Base-by-base conservation (phyloP, 2,113 vertebrate genomes). In the Chrysochloris asiatica region DNA sequence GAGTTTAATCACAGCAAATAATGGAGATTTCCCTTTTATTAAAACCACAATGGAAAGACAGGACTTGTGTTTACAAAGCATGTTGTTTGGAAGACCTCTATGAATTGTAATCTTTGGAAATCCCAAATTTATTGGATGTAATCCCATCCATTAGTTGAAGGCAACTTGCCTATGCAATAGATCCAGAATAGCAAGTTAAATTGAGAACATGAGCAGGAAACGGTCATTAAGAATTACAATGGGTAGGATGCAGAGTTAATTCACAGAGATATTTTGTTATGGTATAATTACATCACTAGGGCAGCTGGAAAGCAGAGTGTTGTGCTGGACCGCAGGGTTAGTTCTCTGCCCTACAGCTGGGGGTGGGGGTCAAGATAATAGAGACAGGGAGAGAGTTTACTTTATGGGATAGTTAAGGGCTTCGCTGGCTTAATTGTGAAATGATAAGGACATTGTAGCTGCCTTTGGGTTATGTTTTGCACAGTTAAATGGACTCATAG, bases 41-140 rank as follows among this genome's bases (percentile, higher is more conserved):
- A 45, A 88, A 95, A 94, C 87, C 93, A 97, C 97, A 97, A 93
- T 96, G 92, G 95, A 95, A 97, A 96, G 93, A 94, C 97, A 95
- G 90, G 83, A 61, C 83, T 95, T 91, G 77, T 98, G 96, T 98
- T 97, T 97, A 96, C 94, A 93, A 77, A 96, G 86, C 81, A 63
- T 91, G 92, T 95, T 63, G 75, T 95, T 95, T 95, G 94, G 95
- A 96, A 97, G 95, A 96, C 94, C 86, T 96, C 89, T 96, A 96
- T 97, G 95, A 97, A 96, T 96, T 94, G 93, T 91, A 91, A 93
- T 92, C 91, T 93, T 95, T 94, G 94, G 94, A 95, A 96, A 89
- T 26, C 86, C 93, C 96, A 93, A 86, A 43, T 72, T 86, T 86
- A 26, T 61, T 67, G 80, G 92, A 93, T 93, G 82, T 90, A 26